Percentiles rank a stretch among this genome's conserved stretches.
phyloP scores from a whole-genome alignment of 1,140 invertebrate species.

The Cyclina sinensis region DNA sequence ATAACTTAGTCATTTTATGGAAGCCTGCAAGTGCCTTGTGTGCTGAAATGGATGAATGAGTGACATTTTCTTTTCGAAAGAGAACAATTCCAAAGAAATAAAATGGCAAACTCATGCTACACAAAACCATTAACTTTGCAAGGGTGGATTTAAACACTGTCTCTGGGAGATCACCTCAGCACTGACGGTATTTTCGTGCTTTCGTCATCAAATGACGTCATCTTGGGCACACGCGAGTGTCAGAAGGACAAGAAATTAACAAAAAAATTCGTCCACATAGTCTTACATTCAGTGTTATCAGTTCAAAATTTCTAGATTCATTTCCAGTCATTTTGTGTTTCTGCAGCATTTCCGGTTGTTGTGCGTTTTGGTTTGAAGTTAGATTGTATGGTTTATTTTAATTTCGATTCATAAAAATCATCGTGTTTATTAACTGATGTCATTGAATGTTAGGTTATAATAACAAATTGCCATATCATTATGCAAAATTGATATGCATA shows the following conservation, averaged over 20 bases:
- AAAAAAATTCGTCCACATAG: slow-evolving; percentile 45
- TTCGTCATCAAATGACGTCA: slow-evolving; percentile 67
- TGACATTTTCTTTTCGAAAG: slow-evolving; percentile 25
- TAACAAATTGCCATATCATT: slow-evolving; percentile 53
- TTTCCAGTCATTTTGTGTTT: slow-evolving; percentile 9
- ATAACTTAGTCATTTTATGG: slow-evolving; percentile 30
- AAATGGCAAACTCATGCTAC: slow-evolving; percentile 58
- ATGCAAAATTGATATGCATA: slow-evolving; percentile 53
- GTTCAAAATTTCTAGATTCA: not conserved
- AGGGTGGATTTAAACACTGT: slow-evolving; percentile 63
- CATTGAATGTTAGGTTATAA: slow-evolving; percentile 41
- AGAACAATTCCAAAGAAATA: slow-evolving; percentile 56
- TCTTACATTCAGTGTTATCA: slow-evolving; percentile 36
- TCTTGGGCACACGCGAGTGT: slow-evolving; percentile 10
- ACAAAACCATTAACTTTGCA: slow-evolving; percentile 43
- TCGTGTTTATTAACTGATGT: slow-evolving; percentile 7
- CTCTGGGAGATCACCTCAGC: slow-evolving; percentile 60
- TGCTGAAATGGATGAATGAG: slow-evolving; percentile 48
- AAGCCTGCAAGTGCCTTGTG: slow-evolving; percentile 57
- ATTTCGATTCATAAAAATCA: slow-evolving; percentile 12
- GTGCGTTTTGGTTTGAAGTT: slow-evolving; percentile 53
- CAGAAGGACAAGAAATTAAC: slow-evolving; percentile 17
- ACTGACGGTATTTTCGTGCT: slow-evolving; percentile 38
- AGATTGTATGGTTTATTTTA: slow-evolving; percentile 17
- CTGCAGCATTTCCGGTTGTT: slow-evolving; percentile 52